Evolutionary conservation across 64 coral and sea anemone genomes (phyloP).

Genomic region (Pachyseris speciosa): DNA sequence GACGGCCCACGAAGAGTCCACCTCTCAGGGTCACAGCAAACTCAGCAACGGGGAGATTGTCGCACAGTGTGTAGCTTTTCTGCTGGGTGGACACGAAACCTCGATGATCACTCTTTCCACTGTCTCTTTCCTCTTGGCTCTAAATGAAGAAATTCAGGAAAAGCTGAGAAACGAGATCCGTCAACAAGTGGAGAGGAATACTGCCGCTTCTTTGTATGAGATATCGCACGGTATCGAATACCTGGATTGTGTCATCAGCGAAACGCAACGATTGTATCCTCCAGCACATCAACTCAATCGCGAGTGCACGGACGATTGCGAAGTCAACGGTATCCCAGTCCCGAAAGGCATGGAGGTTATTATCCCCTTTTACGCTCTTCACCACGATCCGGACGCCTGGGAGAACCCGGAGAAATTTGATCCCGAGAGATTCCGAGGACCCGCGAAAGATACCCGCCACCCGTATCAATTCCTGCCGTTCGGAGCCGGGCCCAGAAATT

Average conservation of each 20-base stretch:
- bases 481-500: constrained; percentile 73
- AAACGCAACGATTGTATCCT: constrained; percentile 56
- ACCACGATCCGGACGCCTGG: constrained; percentile 40
- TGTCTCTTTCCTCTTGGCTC: constrained; percentile 25
- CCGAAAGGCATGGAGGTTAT: constrained; percentile 40
- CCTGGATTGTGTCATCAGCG: constrained; percentile 59
- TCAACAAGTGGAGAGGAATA: neutral
- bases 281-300: constrained; percentile 32
- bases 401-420: constrained; percentile 42
- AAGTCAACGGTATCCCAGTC: constrained; percentile 19
- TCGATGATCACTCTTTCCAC: constrained; percentile 18
- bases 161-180: constrained; percentile 34
- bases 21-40: constrained; percentile 15
- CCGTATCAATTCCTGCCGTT: constrained; percentile 81
- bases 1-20: neutral
- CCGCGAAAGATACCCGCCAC: constrained; percentile 52
- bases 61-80: constrained; percentile 40
- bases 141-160: constrained; percentile 48
- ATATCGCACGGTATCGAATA: constrained; percentile 44
- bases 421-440: constrained; percentile 51
- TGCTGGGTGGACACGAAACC: constrained; percentile 51
- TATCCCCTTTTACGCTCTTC: constrained; percentile 34
- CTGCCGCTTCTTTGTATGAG: constrained; percentile 19
- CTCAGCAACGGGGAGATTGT: constrained; percentile 27
- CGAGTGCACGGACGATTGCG: constrained; percentile 14